Base-by-base conservation (phyloP, 2,888 invertebrate species). In the Nomada goodeniana region DNA sequence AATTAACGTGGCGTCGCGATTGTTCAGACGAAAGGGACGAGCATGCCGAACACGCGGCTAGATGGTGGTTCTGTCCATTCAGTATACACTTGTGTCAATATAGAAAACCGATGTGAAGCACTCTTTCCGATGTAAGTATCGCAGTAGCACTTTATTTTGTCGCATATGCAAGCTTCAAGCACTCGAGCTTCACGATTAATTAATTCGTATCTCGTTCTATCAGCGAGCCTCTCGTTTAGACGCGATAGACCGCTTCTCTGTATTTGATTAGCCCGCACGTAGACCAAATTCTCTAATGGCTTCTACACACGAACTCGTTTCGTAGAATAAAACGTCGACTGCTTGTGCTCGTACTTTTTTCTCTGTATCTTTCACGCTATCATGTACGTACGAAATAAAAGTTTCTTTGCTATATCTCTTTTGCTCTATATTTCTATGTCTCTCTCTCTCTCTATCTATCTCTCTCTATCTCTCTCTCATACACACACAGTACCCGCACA, bases 41-140 rank as follows among this genome's bases (percentile, higher is more conserved):
- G 5, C 15, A 20, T 2, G 13, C 36, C 36, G 36, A 36, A 36
- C 7, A 5, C 0, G 11, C 52, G n/a, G 36, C 36, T 64, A 9
- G n/a, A 69, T 64, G 20, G 15, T 50, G 57, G 82, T 82, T 82
- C 78, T 68, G 75, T 65, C 74, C 47, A 55, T 47, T 76, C 50
- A 13, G 26, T 79, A 82, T 72, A 76, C 79, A 71, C 86, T 80
- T 82, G 78, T 80, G 85, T 83, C 85, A 61, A 75, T 84, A 80
- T 86, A 57, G 83, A 76, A 86, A 81, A 83, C 77, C 83, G 78
- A 87, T 85, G 83, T 88, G 88, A 86, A 88, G 86, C 88, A 88
- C 88, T 86, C 85, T 88, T 88, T 86, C 88, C 85, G 88, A 88
- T 88, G 88, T 88, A 88, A 88, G 88, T 88, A 88, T 86, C 85